Percentiles rank a stretch among this genome's conserved stretches.
Conservation (phyloP, 2,113 vertebrate genomes). For the Grallaria varia region DNA sequence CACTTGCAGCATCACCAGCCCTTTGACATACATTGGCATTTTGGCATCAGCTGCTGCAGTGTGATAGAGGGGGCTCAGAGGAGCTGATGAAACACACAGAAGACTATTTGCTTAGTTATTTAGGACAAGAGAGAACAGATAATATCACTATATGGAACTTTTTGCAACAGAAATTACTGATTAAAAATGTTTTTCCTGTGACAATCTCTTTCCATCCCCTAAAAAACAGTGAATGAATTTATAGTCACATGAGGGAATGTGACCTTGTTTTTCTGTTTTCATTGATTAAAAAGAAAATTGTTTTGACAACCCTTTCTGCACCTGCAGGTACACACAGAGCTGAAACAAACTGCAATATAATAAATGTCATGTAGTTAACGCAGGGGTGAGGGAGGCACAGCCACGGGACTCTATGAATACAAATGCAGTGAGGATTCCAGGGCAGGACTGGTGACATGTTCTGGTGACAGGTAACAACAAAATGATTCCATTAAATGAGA, state of each 20-base stretch:
- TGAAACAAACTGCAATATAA: neutral
- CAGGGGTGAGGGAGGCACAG: neutral
- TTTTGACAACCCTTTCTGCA: neutral
- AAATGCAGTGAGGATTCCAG: neutral
- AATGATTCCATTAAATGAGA: neutral
- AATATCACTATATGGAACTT: neutral
- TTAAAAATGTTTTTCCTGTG: neutral
- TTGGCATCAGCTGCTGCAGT: neutral
- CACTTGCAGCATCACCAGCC: fast-evolving
- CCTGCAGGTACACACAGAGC: neutral
- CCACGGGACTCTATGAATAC: fast-evolving
- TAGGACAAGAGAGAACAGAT: neutral
- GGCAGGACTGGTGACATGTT: neutral
- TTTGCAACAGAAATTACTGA: neutral
- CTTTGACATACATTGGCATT: neutral
- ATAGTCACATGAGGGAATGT: neutral
- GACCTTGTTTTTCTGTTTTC: neutral
- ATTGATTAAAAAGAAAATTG: neutral
- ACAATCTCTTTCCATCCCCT: neutral
- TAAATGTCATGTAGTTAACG: neutral
- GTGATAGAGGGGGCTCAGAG: neutral
- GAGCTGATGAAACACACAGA: neutral
- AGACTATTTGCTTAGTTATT: neutral
- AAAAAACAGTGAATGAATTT: neutral
- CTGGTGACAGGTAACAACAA: neutral